Evolutionary conservation across 2,888 invertebrate species (phyloP).

Genomic region (Lamellibrachia satsuma): DNA sequence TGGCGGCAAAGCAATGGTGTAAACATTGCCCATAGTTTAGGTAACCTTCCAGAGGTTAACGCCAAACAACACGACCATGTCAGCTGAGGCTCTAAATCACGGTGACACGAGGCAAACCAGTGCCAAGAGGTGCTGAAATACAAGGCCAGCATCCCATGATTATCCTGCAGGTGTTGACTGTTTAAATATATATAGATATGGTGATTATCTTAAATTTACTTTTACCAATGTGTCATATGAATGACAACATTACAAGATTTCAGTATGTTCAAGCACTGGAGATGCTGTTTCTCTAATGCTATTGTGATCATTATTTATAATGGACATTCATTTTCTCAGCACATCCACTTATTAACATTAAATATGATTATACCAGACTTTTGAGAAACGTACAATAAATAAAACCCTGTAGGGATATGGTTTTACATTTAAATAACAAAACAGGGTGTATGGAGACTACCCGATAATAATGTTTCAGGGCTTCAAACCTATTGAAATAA

Average conservation of each 20-base stretch:
- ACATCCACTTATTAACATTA: neutral
- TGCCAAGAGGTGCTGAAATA: constrained; percentile 17
- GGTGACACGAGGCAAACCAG: neutral
- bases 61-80: constrained; percentile 11
- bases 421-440: neutral
- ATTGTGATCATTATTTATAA: neutral
- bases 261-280: neutral
- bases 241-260: neutral
- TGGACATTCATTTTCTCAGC: neutral
- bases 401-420: neutral
- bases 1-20: constrained; percentile 4
- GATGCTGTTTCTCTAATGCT: neutral
- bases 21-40: neutral
- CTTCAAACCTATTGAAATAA: too few species aligned
- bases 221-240: neutral
- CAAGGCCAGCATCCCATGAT: neutral
- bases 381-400: neutral
- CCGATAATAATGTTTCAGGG: neutral
- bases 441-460: neutral
- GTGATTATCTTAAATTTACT: neutral
- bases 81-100: neutral
- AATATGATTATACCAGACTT: neutral
- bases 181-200: neutral
- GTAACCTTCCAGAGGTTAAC: constrained; percentile 13
- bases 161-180: neutral